Evolutionary conservation across 2,888 invertebrate genomes (phyloP).

Genomic region (Luperina nickerlii): DNA sequence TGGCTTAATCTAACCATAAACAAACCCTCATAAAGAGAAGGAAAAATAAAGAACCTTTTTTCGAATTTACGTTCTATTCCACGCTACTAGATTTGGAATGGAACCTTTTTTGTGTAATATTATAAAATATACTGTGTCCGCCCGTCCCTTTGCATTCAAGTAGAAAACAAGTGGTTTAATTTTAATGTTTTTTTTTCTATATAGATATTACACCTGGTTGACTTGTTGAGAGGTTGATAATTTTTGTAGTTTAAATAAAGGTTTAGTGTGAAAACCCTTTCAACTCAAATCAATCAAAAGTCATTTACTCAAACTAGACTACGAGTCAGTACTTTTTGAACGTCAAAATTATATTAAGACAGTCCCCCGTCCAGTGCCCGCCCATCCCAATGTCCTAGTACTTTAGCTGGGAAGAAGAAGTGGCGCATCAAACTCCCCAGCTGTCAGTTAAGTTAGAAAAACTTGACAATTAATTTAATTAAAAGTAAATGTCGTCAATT

Average conservation of each 20-base stretch:
- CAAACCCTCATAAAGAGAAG: neutral
- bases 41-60: constrained; percentile 25
- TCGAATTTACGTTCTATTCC: constrained; percentile 49
- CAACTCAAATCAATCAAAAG: neutral
- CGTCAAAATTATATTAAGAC: no score
- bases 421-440: neutral
- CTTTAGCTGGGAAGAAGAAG: neutral
- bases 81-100: constrained; percentile 54
- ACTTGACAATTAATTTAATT: neutral
- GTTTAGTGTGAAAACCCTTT: neutral
- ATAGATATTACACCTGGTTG: neutral
- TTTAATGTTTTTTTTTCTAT: neutral
- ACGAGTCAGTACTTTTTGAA: no score
- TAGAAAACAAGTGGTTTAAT: constrained; percentile 35
- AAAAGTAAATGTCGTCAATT: neutral
- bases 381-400: neutral
- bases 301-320: neutral
- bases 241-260: neutral
- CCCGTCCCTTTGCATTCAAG: constrained; percentile 31
- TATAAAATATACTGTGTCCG: constrained; percentile 30
- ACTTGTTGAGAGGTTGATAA: neutral
- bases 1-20: constrained; percentile 35
- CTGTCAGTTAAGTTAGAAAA: no score
- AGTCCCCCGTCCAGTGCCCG: neutral
- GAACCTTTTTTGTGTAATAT: constrained; percentile 43